phyloP scores from a whole-genome alignment of 2,797 vertebrate genomes.

The Oreochromis grahami region DNA sequence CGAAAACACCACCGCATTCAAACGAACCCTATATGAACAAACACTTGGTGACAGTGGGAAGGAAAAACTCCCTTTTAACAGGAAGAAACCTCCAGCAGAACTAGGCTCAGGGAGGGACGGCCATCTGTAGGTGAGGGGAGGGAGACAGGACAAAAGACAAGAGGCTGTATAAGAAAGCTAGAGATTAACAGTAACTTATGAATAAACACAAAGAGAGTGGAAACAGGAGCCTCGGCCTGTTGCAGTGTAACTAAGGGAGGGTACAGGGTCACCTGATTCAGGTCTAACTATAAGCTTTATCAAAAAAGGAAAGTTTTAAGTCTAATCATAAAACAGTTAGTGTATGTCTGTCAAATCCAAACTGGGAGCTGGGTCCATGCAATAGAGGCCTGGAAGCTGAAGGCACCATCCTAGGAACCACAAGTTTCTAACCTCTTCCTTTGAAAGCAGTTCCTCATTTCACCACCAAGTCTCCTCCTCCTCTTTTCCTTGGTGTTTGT shows the following conservation, averaged over 20 bases:
- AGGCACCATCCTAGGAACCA: background rate
- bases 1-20: background rate
- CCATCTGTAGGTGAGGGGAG: background rate
- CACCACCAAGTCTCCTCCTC: background rate
- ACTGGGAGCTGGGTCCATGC: background rate
- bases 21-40: fast-evolving
- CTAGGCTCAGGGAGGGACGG: fast-evolving
- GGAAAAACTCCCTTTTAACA: background rate
- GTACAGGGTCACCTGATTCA: background rate
- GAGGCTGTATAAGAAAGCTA: background rate
- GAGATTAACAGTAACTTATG: background rate
- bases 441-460: fast-evolving
- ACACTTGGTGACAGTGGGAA: background rate
- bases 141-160: background rate
- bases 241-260: background rate
- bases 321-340: background rate
- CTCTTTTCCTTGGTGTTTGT: background rate
- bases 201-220: background rate
- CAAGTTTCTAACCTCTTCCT: background rate
- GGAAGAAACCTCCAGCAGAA: background rate
- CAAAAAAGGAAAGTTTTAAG: background rate
- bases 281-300: background rate
- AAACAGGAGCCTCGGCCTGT: background rate
- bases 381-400: background rate
- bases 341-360: background rate